Evolutionary conservation across 2,888 invertebrate genomes (phyloP), one percentile per base, ranked within the genome.

Genomic region (Chloromyia formosa): DNA sequence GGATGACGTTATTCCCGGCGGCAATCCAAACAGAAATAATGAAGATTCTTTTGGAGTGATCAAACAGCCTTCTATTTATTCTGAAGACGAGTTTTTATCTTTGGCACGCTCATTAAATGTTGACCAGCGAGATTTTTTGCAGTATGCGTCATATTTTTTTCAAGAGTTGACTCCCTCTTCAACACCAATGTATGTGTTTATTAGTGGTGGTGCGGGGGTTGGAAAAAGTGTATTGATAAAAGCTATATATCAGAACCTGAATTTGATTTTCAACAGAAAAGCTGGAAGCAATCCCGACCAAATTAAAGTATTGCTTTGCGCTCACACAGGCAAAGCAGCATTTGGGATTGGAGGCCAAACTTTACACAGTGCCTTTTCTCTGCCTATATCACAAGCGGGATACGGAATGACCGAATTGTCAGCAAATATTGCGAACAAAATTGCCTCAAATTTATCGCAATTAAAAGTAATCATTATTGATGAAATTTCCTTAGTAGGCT

Each of bases 191-290:
- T n/a, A 58, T 45, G 27, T 35, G 66, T 81, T 80, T 77, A 68
- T 81, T 10, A 76, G 75, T 76, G 80, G 80, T 7, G 78, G 78
- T 56, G 82, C 81, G 7, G 81, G 82, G 3, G 81, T 81, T 12
- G 81, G 81, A 12, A 81, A 82, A 78, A 81, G 80, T 71, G 76
- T 58, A 16, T 72, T 80, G 1, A 80, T 82, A 4, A 78, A 76
- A 20, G 77, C 79, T n/a, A 76, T 81, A 49, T 78, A 77, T 74
- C 81, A 80, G 75, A 58, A 76, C 61, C 72, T 79, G 60, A 79
- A 75, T 45, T 60, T 76, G 61, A 75, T 75, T n/a, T 80, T 78
- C 68, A 78, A 78, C 66, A 72, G 64, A 69, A 58, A 23, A 42
- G 75, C 77, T 53, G 79, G 78, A 58, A 7, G 22, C 9, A 75